These are phyloP conservation scores for Cottoperca gobio DNA, from an alignment of 2,797 vertebrate genomes.

Conservation along the genomic window DNA sequence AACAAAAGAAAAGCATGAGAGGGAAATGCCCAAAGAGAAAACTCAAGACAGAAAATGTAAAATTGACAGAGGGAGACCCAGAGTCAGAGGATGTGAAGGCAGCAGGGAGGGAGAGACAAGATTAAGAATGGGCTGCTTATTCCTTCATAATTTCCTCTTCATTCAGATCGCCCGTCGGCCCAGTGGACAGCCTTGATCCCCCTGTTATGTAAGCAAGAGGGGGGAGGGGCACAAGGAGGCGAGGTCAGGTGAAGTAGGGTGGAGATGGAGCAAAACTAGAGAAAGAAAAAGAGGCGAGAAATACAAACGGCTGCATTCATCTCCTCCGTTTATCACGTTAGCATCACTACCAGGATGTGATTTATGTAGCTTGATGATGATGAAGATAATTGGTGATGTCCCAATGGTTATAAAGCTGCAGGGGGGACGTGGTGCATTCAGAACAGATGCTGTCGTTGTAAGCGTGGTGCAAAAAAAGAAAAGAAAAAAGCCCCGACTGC, in stretches of 20 bases:
- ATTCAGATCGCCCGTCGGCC: conserved; percentile 62
- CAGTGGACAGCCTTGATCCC: conserved; percentile 26
- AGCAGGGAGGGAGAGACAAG: conserved; percentile 27
- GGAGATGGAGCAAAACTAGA: conserved; percentile 7
- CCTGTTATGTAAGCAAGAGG: conserved; percentile 40
- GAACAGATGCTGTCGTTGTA: neutral
- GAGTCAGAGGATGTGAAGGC: conserved; percentile 13
- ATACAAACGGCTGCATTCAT: neutral
- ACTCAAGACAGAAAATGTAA: neutral
- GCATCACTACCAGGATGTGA: neutral
- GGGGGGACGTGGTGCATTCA: conserved; percentile 5
- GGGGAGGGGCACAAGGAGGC: conserved; percentile 4
- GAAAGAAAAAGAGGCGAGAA: neutral
- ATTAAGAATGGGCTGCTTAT: conserved; percentile 79
- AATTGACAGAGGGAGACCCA: conserved; percentile 5
- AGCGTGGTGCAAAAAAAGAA: conserved; percentile 34
- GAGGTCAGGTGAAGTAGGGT: conserved; percentile 49
- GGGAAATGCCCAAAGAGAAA: conserved; percentile 5
- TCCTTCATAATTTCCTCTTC: conserved; percentile 78
- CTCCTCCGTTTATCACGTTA: neutral
- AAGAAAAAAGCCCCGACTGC: neutral
- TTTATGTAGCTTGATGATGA: conserved; percentile 8
- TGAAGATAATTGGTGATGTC: conserved; percentile 41
- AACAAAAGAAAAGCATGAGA: conserved; percentile 5
- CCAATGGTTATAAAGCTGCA: conserved; percentile 24